phyloP scores from a whole-genome alignment of 2,797 vertebrate species.

The Emydoidea blandingii region DNA sequence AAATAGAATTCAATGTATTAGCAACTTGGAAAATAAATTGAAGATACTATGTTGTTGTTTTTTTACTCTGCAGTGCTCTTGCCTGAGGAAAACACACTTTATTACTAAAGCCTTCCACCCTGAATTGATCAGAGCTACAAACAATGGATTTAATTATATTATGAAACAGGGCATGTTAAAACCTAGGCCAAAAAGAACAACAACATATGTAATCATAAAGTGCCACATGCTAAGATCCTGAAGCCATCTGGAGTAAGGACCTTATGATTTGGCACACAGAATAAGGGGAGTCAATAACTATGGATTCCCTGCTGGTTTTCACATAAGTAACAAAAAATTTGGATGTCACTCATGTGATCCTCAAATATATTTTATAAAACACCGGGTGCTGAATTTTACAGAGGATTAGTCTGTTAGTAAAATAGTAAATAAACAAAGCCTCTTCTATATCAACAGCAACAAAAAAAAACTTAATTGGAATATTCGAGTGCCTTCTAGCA shows the following conservation, averaged over 20 bases:
- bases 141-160: slow-evolving; percentile 45
- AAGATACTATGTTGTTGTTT: background rate
- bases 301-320: slow-evolving; percentile 25
- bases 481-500: background rate
- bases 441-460: background rate
- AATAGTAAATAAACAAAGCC: background rate
- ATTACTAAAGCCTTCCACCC: slow-evolving; percentile 43
- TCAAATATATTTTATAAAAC: background rate
- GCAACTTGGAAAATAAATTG: background rate
- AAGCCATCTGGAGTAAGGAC: slow-evolving; percentile 8
- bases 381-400: background rate
- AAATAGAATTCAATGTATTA: background rate
- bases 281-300: background rate
- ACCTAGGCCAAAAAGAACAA: background rate
- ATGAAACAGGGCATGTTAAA: slow-evolving; percentile 2
- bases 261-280: background rate
- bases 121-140: slow-evolving; percentile 24
- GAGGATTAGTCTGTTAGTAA: background rate
- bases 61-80: background rate
- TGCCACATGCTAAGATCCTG: background rate
- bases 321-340: background rate
- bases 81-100: slow-evolving; percentile 22
- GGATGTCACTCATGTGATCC: background rate
- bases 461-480: background rate
- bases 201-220: slow-evolving; percentile 25